Evolutionary conservation across 2,888 invertebrate genomes (phyloP).

Genomic region (Nephrocerus scutellatus): DNA sequence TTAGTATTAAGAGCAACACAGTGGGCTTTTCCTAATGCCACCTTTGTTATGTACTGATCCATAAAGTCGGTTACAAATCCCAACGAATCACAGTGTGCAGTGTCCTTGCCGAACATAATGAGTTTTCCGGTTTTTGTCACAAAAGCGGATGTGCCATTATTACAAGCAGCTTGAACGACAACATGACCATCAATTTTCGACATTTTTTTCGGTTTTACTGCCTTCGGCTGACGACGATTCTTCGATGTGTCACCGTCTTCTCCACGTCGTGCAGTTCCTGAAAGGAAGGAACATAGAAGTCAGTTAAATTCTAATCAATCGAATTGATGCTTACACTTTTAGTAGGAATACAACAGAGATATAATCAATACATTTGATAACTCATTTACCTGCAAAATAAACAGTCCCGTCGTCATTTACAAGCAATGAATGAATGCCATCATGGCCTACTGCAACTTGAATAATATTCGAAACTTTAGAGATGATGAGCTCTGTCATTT

Average conservation of each 20-base stretch:
- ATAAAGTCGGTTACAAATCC: constrained; percentile 70
- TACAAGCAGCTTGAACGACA: constrained; percentile 79
- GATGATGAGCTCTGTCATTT: constrained; percentile 53
- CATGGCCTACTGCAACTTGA: constrained; percentile 85
- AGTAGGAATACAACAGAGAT: too few species aligned
- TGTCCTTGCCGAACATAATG: constrained; percentile 92
- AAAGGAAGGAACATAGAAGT: constrained; percentile 24
- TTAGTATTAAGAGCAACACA: constrained; percentile 81
- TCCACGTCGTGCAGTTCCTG: constrained; percentile 80
- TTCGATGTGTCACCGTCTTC: constrained; percentile 86
- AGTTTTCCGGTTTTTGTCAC: constrained; percentile 85
- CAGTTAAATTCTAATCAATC: not conserved
- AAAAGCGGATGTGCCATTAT: constrained; percentile 89
- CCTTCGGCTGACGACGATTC: constrained; percentile 77
- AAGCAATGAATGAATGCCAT: constrained; percentile 84
- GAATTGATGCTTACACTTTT: too few species aligned
- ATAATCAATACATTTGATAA: too few species aligned
- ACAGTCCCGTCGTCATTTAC: constrained; percentile 91
- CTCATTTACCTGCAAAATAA: constrained; percentile 59
- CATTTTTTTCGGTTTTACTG: constrained; percentile 88
- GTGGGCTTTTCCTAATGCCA: constrained; percentile 92
- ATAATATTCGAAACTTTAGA: constrained; percentile 66
- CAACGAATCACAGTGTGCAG: constrained; percentile 68
- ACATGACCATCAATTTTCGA: constrained; percentile 80
- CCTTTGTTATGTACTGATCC: constrained; percentile 63